phyloP scores from a whole-genome alignment of 2,113 vertebrate species.

The Eulemur rufifrons region DNA sequence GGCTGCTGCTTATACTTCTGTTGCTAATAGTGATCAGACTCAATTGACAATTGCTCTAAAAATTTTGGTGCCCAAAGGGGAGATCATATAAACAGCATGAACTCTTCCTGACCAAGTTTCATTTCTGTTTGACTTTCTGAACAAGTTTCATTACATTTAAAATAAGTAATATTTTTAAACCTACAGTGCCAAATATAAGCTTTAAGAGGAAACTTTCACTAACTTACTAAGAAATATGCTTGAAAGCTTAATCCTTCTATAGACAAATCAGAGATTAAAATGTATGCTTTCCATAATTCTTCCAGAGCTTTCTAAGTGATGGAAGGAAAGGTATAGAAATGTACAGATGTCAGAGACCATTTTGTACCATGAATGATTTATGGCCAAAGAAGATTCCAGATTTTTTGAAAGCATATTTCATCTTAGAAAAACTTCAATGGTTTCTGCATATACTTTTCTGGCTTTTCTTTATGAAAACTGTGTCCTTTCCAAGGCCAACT shows the following conservation, averaged over 20 bases:
- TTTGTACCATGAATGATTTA: background rate
- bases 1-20: background rate
- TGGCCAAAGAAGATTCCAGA: conserved; percentile 29
- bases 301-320: background rate
- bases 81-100: background rate
- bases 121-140: background rate
- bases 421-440: conserved; percentile 1
- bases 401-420: conserved; percentile 14
- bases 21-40: background rate
- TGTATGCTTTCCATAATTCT: background rate
- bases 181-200: background rate
- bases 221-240: conserved; percentile 13
- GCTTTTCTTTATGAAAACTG: conserved; percentile 7
- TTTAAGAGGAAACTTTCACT: conserved; percentile 16
- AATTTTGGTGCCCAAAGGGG: background rate
- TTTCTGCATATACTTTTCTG: background rate
- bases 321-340: background rate
- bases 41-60: background rate
- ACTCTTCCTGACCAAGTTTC: background rate
- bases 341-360: background rate
- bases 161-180: conserved; percentile 1
- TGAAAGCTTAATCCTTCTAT: background rate
- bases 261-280: conserved; percentile 28
- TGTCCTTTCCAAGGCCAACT: conserved; percentile 8
- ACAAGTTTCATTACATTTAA: background rate